Percentiles rank a stretch among this genome's conserved stretches.
Conservation (phyloP, 1,140 invertebrate species). For the Caenorhabditis remanei region DNA sequence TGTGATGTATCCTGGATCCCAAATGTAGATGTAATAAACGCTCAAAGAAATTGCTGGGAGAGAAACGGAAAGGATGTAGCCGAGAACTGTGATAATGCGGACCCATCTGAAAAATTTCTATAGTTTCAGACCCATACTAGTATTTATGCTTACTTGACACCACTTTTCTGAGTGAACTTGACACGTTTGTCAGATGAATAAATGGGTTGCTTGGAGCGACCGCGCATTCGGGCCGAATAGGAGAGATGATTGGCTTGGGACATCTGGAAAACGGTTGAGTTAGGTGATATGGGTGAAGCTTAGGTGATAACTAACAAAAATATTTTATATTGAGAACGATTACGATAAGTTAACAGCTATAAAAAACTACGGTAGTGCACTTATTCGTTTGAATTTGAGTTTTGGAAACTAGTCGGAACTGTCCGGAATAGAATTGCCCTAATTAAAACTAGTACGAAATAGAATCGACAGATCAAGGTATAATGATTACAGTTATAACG, state of each 20-base stretch:
- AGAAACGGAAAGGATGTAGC: constrained; percentile 94
- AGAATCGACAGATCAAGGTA: too few relatives aligned
- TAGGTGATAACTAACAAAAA: too few relatives aligned
- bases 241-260: constrained; percentile 37
- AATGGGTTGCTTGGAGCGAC: constrained; percentile 67
- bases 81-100: constrained; percentile 92
- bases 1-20: constrained; percentile 84
- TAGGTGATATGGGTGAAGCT: too few relatives aligned
- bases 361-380: too few relatives aligned
- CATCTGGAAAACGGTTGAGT: constrained; percentile 18
- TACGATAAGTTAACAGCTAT: too few relatives aligned
- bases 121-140: not conserved
- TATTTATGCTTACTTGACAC: constrained; percentile 64
- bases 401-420: too few relatives aligned
- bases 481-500: too few relatives aligned
- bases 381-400: too few relatives aligned
- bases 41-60: constrained; percentile 93
- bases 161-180: constrained; percentile 70
- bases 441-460: too few relatives aligned
- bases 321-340: too few relatives aligned
- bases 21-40: constrained; percentile 94
- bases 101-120: constrained; percentile 80
- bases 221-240: constrained; percentile 63
- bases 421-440: too few relatives aligned
- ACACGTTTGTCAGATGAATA: constrained; percentile 69